Evolutionary conservation across 2,113 vertebrate species (phyloP).

Genomic region (Trogon surrucura): DNA sequence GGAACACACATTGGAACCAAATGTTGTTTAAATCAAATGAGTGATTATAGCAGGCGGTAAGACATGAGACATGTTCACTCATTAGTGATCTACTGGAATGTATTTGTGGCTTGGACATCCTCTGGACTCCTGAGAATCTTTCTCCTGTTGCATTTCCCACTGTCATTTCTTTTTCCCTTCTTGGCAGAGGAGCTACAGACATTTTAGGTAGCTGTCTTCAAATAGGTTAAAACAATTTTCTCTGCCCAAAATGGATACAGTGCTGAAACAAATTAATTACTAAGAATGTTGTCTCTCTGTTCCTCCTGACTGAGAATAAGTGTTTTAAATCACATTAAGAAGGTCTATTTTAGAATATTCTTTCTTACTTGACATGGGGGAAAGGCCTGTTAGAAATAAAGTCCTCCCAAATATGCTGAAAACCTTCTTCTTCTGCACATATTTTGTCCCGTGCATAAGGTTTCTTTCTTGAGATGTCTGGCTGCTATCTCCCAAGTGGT

Average conservation of each 20-base stretch:
- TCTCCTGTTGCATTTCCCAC: constrained; percentile 6
- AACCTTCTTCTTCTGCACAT: neutral
- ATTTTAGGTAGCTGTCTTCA: neutral
- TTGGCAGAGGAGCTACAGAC: neutral
- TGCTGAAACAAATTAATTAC: neutral
- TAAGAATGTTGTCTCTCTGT: neutral
- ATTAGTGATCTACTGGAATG: constrained; percentile 67
- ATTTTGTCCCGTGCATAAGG: neutral
- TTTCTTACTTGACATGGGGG: neutral
- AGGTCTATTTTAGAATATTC: neutral
- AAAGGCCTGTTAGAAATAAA: neutral
- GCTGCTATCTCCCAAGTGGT: neutral
- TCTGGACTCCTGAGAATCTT: constrained; percentile 45
- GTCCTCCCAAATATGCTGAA: neutral
- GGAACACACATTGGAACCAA: constrained; percentile 60
- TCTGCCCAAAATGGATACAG: neutral
- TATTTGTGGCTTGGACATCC: constrained; percentile 67
- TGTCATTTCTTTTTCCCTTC: neutral
- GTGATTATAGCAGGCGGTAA: constrained; percentile 48
- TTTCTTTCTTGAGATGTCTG: neutral
- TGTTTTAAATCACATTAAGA: neutral
- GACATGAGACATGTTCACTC: constrained; percentile 64
- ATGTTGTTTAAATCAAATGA: constrained; percentile 63
- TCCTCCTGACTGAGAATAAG: too few species aligned
- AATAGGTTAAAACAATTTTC: neutral